Percentiles rank a stretch among this genome's conserved stretches.
Evolutionary conservation across 2,888 invertebrate genomes (phyloP).

Genomic region (Cantharis nigra): DNA sequence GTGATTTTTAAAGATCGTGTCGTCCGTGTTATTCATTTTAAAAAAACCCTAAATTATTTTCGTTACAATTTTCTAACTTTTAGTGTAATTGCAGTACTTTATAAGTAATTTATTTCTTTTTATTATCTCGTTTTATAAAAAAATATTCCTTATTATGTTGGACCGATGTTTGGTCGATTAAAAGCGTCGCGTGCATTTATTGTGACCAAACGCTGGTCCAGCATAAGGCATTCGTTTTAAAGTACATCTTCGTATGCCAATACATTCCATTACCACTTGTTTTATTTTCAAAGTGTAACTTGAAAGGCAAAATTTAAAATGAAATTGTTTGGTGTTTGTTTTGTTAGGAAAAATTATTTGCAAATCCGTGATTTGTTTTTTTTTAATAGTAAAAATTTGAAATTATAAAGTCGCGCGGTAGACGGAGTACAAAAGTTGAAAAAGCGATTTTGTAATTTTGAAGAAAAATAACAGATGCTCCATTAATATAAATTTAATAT

Average conservation of each 20-base stretch:
- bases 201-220: not conserved
- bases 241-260: constrained; percentile 33
- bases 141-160: constrained; percentile 28
- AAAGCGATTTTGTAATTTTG: constrained; percentile 49
- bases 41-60: constrained; percentile 38
- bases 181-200: not conserved
- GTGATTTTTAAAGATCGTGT: constrained; percentile 21
- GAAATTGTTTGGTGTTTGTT: constrained; percentile 11
- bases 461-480: constrained; percentile 41
- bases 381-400: constrained; percentile 32
- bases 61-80: constrained; percentile 42
- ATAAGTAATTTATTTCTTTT: constrained; percentile 37
- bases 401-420: constrained; percentile 45
- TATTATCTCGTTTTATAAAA: constrained; percentile 21
- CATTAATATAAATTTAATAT: constrained; percentile 49
- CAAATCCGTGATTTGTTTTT: not conserved
- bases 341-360: not conserved
- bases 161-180: not conserved
- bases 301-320: not conserved
- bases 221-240: constrained; percentile 39
- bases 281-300: constrained; percentile 6
- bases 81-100: constrained; percentile 33
- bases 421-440: constrained; percentile 45
- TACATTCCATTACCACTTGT: constrained; percentile 47
- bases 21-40: constrained; percentile 24